phyloP scores from a whole-genome alignment of 2,888 invertebrate species.

The Drosophila aldrichi region DNA sequence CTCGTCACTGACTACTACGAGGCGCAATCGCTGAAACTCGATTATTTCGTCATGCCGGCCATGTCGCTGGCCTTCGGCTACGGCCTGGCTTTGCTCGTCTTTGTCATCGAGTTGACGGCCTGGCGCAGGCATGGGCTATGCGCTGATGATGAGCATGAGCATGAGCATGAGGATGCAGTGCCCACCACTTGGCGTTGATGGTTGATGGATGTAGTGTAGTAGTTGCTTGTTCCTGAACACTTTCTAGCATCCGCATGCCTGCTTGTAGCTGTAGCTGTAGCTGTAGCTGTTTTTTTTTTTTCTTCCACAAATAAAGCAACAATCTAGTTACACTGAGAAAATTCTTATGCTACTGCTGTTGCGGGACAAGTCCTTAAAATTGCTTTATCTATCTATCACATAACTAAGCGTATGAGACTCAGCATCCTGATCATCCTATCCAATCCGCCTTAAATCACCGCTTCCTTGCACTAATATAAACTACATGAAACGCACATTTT shows the following conservation, averaged over 20 bases:
- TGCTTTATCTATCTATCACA: neutral
- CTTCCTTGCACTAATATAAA: neutral
- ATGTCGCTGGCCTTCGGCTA: slow-evolving; percentile 69
- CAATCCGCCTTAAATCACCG: neutral
- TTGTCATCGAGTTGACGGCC: slow-evolving; percentile 66
- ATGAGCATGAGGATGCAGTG: neutral
- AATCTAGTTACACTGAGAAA: slow-evolving; percentile 40
- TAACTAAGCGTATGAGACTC: neutral
- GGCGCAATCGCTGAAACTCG: slow-evolving; percentile 54
- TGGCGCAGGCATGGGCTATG: slow-evolving; percentile 45
- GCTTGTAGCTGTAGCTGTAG: neutral
- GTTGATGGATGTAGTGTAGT: slow-evolving; percentile 42
- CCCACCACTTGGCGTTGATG: slow-evolving; percentile 42
- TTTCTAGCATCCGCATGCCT: slow-evolving; percentile 14
- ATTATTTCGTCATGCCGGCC: slow-evolving; percentile 78
- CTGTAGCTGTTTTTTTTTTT: neutral
- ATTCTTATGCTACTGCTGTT: neutral
- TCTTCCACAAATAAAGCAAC: slow-evolving; percentile 27
- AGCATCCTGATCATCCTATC: neutral
- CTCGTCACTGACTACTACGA: slow-evolving; percentile 64
- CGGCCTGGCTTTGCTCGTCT: slow-evolving; percentile 57
- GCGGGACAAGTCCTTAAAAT: neutral
- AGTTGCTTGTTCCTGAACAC: slow-evolving; percentile 30
- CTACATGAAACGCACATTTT: too few relatives aligned
- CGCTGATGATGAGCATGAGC: neutral